Evolutionary conservation across 2,797 vertebrate genomes (phyloP), one percentile per base, ranked within the genome.

Genomic region (Eurystomus glaucurus): DNA sequence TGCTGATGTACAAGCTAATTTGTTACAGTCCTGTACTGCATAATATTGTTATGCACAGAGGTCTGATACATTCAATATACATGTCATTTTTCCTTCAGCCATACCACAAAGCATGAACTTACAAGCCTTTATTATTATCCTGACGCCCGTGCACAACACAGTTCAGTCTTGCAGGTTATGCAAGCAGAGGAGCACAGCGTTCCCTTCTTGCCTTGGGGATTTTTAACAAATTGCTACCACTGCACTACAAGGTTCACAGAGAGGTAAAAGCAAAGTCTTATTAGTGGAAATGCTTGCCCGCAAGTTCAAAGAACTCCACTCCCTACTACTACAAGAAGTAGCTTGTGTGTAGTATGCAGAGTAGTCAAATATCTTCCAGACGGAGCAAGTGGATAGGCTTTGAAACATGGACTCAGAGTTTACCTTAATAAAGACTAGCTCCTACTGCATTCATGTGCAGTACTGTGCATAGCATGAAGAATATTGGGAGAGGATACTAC

Each of bases 91-190:
- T 35, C 83, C n/a, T 92, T 75, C 50, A 84, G 31, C 43, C 5
- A 5, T 17, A 75, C 21, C 83, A 84, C 50, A 84, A 50, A 81
- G 76, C 60, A 86, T 18, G 25, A 75, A 33, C 45, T 58, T 80
- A 74, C 39, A 45, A 10, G 45, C 29, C 29, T 64, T 71, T 41
- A 50, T 54, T 52, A 70, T 61, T 86, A 75, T 61, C 65, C 83
- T 2, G 4, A 60, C 0, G 1, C 50, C 83, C 20, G 3, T 1
- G 4, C 14, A 23, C 33, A 52, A 25, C 13, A 50, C 19, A 50
- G 65, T 39, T 78, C 80, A 48, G 64, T 31, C 43, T 55, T 48
- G 52, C 71, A 76, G 62, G 66, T 70, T 87, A 78, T 5, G 28
- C 55, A 90, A 95, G 82, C 21, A 61, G 50, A 79, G 43, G 25